Evolutionary conservation across 1,140 invertebrate species (phyloP).

Genomic region (Samia ricini): DNA sequence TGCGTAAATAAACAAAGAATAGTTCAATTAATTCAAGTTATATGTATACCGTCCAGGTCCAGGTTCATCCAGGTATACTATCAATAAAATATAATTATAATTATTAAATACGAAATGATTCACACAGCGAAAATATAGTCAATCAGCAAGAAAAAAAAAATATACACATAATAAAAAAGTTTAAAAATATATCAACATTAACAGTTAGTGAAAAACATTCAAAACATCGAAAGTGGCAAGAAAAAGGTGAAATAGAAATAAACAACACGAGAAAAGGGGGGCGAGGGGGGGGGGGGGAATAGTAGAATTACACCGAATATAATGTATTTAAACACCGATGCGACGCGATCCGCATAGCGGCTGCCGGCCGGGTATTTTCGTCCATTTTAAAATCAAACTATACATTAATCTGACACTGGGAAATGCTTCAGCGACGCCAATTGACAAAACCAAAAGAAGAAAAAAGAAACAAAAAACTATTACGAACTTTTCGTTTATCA

Average conservation of each 20-base stretch:
- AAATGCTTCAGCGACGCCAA: background rate
- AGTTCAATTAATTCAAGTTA: background rate
- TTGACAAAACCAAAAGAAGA: background rate
- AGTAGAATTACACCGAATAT: constrained; percentile 38
- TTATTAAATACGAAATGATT: constrained; percentile 16
- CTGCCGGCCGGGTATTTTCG: constrained; percentile 66
- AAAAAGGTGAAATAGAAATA: constrained; percentile 73
- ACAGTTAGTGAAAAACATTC: constrained; percentile 76
- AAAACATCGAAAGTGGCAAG: constrained; percentile 72
- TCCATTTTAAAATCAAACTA: background rate
- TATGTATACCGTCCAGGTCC: no score
- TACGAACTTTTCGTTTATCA: background rate
- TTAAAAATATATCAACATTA: constrained; percentile 68
- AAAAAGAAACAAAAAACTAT: background rate
- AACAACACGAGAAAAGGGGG: constrained; percentile 70
- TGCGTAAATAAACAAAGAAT: background rate
- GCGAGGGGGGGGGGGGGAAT: constrained; percentile 66
- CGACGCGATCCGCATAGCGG: constrained; percentile 51
- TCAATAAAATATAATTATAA: background rate
- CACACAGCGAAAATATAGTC: constrained; percentile 14
- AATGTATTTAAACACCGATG: constrained; percentile 55
- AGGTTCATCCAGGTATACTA: no score
- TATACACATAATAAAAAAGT: constrained; percentile 30
- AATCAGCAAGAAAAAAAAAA: background rate
- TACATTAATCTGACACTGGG: background rate